These are phyloP conservation scores for Pseudonaja textilis DNA, from an alignment of 2,113 vertebrate genomes.

Conservation along the genomic window DNA sequence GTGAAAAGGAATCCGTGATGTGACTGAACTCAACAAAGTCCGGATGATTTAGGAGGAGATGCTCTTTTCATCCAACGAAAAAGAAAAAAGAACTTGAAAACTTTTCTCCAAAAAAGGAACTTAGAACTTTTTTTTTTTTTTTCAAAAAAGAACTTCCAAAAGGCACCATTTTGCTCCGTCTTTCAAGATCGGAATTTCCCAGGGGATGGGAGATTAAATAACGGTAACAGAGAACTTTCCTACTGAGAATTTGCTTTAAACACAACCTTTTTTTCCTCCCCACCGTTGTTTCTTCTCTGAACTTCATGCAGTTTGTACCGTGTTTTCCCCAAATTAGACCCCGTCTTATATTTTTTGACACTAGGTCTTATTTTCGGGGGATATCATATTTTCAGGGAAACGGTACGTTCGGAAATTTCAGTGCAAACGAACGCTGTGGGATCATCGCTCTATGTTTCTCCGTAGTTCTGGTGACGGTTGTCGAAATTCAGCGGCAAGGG, in stretches of 20 bases:
- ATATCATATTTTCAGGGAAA: no score
- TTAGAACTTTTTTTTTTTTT: neutral
- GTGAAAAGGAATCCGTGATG: constrained; percentile 77
- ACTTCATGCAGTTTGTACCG: neutral
- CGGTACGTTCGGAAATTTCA: neutral
- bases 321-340: no score
- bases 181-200: neutral
- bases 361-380: no score
- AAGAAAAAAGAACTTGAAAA: neutral
- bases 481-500: neutral
- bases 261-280: neutral
- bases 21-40: constrained; percentile 25
- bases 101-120: neutral
- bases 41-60: neutral
- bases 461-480: neutral
- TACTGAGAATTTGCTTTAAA: neutral
- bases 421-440: neutral
- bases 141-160: neutral
- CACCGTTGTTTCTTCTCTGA: no score
- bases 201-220: neutral
- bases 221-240: rapidly evolving
- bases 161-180: neutral
- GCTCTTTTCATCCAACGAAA: neutral
- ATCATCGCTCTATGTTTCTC: neutral
- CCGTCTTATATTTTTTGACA: no score